Base-by-base conservation (phyloP, 2,888 invertebrate species). In the Electrophaes corylata region DNA sequence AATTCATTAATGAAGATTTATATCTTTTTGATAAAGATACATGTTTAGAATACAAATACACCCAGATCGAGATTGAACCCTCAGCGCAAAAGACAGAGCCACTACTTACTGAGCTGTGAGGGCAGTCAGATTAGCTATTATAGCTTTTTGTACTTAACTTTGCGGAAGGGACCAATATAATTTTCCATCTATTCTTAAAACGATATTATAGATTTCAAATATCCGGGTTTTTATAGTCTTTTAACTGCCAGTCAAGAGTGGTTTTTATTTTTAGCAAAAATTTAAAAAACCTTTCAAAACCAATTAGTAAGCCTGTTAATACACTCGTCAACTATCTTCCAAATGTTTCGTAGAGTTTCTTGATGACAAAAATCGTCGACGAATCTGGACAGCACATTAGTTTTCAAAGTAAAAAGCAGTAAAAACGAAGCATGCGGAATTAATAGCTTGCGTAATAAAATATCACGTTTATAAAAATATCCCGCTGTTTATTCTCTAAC, bases 401-500 rank as follows among this genome's bases (percentile, higher is more conserved):
- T 45, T 56, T 39, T 37, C 29, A 49, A 48, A 55, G 44, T 44
- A 44, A 56, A 49, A 37, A 35, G 45, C 49, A 35, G 31, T 46
- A 33, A 54, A 54, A 54, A 10, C 18, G 33, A 44, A 50, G 40
- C 40, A 49, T 33, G 45, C 53, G 45, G 50, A 50, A 59, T 59
- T 53, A 58, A 43, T 46, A 54, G 50, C 29, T 44, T 0, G 16
- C 20, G 59, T 54, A 14, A 46, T 59, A 50, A 59, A 53, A 49
- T 29, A 31, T 37, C 20, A 54, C 50, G 40, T 50, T 41, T 43
- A 35, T 45, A 11, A 45, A 46, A 50, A 59, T 59, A 59, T n/a
- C 46, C 41, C 45, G 37, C 58, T 59, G 58, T 59, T 58, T 53
- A 43, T 49, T 44, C 44, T 57, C 44, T 48, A 52, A 39, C 26